These are phyloP conservation scores for Drosophila equinoxialis DNA, from an alignment of 1,140 invertebrate species.

Conservation along the genomic window DNA sequence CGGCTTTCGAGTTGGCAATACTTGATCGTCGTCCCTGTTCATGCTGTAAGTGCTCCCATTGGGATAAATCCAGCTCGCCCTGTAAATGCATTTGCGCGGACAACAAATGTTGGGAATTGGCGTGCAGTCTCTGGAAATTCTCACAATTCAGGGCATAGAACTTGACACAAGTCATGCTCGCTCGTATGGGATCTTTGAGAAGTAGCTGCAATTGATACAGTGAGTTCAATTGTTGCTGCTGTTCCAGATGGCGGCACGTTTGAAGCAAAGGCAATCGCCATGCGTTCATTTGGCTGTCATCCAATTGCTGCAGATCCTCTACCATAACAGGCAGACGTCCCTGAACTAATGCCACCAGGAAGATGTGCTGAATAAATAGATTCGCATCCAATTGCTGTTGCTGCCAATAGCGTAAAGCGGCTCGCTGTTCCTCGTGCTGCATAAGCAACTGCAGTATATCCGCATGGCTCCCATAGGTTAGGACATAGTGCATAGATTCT, in stretches of 20 bases:
- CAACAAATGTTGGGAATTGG: conserved; percentile 84
- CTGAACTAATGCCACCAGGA: conserved; percentile 86
- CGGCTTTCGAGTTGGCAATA: conserved; percentile 22
- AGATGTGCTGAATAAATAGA: conserved; percentile 88
- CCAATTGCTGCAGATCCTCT: conserved; percentile 84
- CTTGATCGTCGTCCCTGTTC: conserved; percentile 59
- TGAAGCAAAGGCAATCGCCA: conserved; percentile 88
- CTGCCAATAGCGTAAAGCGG: conserved; percentile 86
- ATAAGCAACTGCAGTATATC: conserved; percentile 89
- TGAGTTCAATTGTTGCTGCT: conserved; percentile 86
- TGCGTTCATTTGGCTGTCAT: conserved; percentile 85
- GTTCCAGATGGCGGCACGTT: conserved; percentile 87
- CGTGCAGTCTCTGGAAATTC: conserved; percentile 85
- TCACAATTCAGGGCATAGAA: conserved; percentile 86
- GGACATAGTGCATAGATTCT: conserved; percentile 89
- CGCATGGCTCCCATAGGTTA: conserved; percentile 87
- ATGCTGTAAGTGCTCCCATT: conserved; percentile 77
- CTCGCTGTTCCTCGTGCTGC: conserved; percentile 85
- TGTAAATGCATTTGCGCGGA: conserved; percentile 87
- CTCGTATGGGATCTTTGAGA: conserved; percentile 88
- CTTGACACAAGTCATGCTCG: conserved; percentile 89
- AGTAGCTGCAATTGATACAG: conserved; percentile 88
- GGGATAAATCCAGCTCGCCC: conserved; percentile 69
- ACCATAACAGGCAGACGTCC: conserved; percentile 86
- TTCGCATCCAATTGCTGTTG: conserved; percentile 87